Conservation (phyloP, 1,140 invertebrate species). For the Cotesia typhae region DNA sequence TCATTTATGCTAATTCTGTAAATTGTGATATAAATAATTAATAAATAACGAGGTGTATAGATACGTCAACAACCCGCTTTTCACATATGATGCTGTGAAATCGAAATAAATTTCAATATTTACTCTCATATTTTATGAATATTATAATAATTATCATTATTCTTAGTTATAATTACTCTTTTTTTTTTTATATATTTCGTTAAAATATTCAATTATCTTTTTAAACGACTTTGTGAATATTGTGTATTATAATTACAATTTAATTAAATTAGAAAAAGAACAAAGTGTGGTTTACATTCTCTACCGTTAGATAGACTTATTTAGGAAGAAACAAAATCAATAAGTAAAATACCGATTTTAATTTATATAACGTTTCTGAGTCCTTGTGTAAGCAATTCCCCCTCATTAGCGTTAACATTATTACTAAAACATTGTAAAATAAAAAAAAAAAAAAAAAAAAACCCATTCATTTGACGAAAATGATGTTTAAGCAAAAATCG, state of each 20-base stretch:
- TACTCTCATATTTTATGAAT: constrained; percentile 50
- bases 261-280: constrained; percentile 61
- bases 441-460: constrained; percentile 20
- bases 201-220: constrained; percentile 46
- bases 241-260: constrained; percentile 66
- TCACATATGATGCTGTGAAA: constrained; percentile 40
- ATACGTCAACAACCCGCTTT: constrained; percentile 48
- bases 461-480: constrained; percentile 10
- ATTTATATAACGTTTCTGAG: constrained; percentile 29
- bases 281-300: constrained; percentile 58
- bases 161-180: background rate
- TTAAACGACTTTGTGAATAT: constrained; percentile 66
- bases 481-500: constrained; percentile 25
- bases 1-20: constrained; percentile 59
- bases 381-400: constrained; percentile 4
- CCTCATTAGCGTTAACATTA: background rate
- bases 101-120: constrained; percentile 51
- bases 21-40: constrained; percentile 66
- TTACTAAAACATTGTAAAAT: constrained; percentile 36
- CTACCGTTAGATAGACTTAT: constrained; percentile 49
- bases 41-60: constrained; percentile 63
- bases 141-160: background rate
- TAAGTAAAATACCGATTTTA: constrained; percentile 32
- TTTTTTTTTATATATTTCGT: constrained; percentile 19
- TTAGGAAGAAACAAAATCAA: constrained; percentile 28